Evolutionary conservation across 2,797 vertebrate species (phyloP).

Genomic region (Gymnothorax reevesii): DNA sequence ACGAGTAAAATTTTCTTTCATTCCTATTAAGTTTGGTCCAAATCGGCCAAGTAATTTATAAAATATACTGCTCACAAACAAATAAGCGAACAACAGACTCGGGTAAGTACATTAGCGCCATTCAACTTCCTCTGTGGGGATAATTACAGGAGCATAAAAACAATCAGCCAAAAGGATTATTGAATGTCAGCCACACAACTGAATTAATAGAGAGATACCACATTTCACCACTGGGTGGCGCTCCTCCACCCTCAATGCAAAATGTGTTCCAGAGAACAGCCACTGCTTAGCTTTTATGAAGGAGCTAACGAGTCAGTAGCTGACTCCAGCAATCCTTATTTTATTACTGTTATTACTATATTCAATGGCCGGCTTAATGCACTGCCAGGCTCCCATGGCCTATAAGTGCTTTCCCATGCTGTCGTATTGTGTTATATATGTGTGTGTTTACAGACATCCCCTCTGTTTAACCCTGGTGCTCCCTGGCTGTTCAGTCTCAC

Average conservation of each 20-base stretch:
- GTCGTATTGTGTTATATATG: background rate
- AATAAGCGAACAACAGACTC: too few relatives aligned
- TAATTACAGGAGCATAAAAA: slow-evolving; percentile 26
- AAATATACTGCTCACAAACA: too few relatives aligned
- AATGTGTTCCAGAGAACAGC: background rate
- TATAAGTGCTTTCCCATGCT: background rate
- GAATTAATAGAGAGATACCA: slow-evolving; percentile 17
- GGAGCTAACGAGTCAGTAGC: background rate
- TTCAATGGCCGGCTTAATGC: background rate
- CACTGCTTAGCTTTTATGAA: background rate
- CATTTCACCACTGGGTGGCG: slow-evolving; percentile 67
- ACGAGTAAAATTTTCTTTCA: too few relatives aligned
- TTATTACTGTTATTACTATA: background rate
- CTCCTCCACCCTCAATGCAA: slow-evolving; percentile 52
- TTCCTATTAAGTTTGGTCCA: too few relatives aligned
- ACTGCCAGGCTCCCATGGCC: background rate
- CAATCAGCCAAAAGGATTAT: slow-evolving; percentile 13
- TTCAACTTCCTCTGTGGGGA: too few relatives aligned
- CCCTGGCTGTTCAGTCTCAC: background rate
- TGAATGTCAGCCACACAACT: background rate
- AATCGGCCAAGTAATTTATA: too few relatives aligned
- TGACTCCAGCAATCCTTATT: background rate
- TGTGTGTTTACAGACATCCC: slow-evolving; percentile 4
- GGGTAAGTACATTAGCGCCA: too few relatives aligned
- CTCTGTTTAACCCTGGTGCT: slow-evolving; percentile 10